Base-by-base conservation (phyloP, 2,888 invertebrate species). In the Aricia artaxerxes region DNA sequence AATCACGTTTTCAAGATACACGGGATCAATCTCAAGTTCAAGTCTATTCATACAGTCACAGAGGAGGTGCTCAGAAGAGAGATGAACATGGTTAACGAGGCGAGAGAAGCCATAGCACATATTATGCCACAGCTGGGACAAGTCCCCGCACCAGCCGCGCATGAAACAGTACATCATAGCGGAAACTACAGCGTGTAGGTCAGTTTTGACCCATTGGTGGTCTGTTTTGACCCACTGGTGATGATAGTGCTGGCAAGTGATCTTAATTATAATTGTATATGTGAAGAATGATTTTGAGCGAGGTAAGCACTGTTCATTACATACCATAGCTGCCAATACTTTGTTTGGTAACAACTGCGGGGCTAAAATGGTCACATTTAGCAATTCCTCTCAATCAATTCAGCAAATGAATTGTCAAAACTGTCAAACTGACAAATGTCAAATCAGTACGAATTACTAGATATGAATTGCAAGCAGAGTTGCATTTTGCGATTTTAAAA, bases 1-100 rank as follows among this genome's bases (percentile, higher is more conserved):
- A 95, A 95, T 84, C 95, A 95, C 82, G 94, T 94, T 79, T 89
- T 85, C 80, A 95, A 95, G 84, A 90, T 91, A 2, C 95, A 95
- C 84, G 94, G 94, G 4, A 88, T 95, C 81, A 94, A 94, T 82
- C 85, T 95, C 6, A 94, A 94, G 85, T 95, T 94, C 85, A 95
- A 95, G 83, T 94, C 94, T 1, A 94, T 95, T 78, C 93, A 94
- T 85, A 91, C 87, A 1, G 92, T 95, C 73, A 95, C 95, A 0
- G 92, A 94, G 80, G 95, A 95, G 1, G 83, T 94, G 0, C 82
- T 95, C 4, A 88, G 91, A 0, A 85, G 90, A 0, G 94, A 94
- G 81, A 86, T 93, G 88, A 90, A 91, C 1, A 83, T 93, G 84
- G 83, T 84, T n/a, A 89, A 82, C 79, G 93, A 93, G 83, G 87